Base-by-base conservation (phyloP, 1,140 invertebrate genomes). In the Drosophila biarmipes region DNA sequence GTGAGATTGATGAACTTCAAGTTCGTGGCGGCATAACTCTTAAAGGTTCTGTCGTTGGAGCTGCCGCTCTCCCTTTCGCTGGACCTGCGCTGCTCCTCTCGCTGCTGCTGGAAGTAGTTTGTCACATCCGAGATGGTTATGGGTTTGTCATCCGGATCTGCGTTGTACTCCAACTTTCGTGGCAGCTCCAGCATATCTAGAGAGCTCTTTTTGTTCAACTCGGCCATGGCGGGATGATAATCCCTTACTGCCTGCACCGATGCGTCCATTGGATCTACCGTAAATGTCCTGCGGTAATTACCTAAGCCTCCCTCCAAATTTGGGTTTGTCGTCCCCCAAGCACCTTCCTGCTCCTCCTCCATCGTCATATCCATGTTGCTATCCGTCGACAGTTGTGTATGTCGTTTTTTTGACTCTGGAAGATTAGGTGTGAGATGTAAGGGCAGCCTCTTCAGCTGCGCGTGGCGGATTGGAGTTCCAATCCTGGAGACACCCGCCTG, bases 101-200 rank as follows among this genome's bases (percentile, higher is more conserved):
- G 14, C 14, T 51, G 37, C 8, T 27, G 15, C 19, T 51, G 45
- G 40, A 86, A 86, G 61, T 73, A 86, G 7, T 34, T 51, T 0
- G 55, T 75, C 6, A 87, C 82, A 69, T 86, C 82, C 0, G 82
- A 87, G 17, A 87, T 82, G 12, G 74, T 82, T 6, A 87, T 78
- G 3, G 69, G 55, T 6, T 78, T 82, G 7, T 79, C 74, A 7
- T 78, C 78, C 12, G 49, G 68, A 4, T 42, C 15, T 27, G 14
- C 15, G 31, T 5, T 12, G 10, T 5, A 49, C 0, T n/a, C 12
- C 14, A 38, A 29, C 24, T 14, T 21, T n/a, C 34, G 34, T 8
- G 12, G 31, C 6, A 12, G 10, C 6, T 34, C 19, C n/a, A 42
- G 35, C 12, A 21, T 11, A 12, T 66, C 19, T 2, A 43, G 8